Conservation (phyloP, 2,888 invertebrate species). For the Lepidocyrtinus sp. region DNA sequence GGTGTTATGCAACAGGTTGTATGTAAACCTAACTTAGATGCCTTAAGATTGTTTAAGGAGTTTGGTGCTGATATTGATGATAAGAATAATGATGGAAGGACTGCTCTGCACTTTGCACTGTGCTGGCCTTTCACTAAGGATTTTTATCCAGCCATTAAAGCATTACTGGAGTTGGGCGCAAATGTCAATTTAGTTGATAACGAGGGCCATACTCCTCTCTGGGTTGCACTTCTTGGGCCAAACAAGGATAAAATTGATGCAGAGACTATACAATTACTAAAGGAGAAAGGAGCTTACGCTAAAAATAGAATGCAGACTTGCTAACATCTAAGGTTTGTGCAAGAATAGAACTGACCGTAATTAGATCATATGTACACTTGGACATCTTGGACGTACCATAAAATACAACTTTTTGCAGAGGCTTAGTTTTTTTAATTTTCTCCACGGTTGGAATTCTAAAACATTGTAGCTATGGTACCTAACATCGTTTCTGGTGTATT, state of each 20-base stretch:
- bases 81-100: not conserved
- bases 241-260: not conserved
- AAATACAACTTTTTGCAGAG: no score
- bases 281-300: not conserved
- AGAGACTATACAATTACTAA: not conserved
- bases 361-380: no score
- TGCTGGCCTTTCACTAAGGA: not conserved
- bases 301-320: no score
- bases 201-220: not conserved
- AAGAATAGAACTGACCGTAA: no score
- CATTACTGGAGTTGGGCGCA: not conserved
- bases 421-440: no score
- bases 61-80: not conserved
- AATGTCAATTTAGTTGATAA: not conserved
- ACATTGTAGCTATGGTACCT: no score
- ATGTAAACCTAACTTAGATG: not conserved
- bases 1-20: not conserved
- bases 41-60: not conserved
- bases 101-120: not conserved
- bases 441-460: no score
- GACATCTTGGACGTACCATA: no score
- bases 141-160: not conserved
- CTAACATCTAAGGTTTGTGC: no score
- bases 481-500: no score
- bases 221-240: not conserved